Evolutionary conservation across 2,888 invertebrate species (phyloP), one percentile per base, ranked within the genome.

Genomic region (Magallana nippona): DNA sequence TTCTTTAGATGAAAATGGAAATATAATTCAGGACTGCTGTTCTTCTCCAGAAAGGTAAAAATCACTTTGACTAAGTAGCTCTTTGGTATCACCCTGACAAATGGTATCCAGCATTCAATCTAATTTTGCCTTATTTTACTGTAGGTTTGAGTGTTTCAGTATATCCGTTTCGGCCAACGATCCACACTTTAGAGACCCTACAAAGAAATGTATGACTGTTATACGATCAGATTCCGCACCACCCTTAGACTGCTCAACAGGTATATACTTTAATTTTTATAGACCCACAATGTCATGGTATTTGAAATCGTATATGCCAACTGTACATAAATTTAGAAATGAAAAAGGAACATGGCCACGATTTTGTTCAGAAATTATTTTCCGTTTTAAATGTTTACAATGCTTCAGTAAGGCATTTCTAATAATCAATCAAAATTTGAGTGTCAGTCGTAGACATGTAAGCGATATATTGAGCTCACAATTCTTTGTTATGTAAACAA

Each of bases 1-100:
- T 63, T 22, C 32, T 71, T 71, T 15, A 71, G 71, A 71, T 32
- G 71, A 71, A 71, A 32, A 71, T 71, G 71, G 71, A 71, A 71
- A 71, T 71, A 27, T 71, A 15, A 71, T 71, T 32, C 27, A 71
- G 11, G 71, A 71, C 27, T 71, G 71, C 3, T 71, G 71, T 15
- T 71, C 71, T 22, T 27, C 22, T 32, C 71, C 71, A 27, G 71
- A 71, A 27, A 71, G 71, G 71, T 27, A 71, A 10, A 13, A 22
- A 19, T 19, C 19, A 22, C 3, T 71, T 44, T 44, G 44, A 5
- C 44, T 0, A 0, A 44, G 44, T 44, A 44, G 44, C 8, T 44
- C 8, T 44, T 44, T 44, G 8, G 44, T 60, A 17, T 17, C 60
- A 1, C n/a, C n/a, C 3, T 60, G 60, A 60, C 2, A 8, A 15